phyloP scores from a whole-genome alignment of 2,888 invertebrate genomes.

The Boloria selene region DNA sequence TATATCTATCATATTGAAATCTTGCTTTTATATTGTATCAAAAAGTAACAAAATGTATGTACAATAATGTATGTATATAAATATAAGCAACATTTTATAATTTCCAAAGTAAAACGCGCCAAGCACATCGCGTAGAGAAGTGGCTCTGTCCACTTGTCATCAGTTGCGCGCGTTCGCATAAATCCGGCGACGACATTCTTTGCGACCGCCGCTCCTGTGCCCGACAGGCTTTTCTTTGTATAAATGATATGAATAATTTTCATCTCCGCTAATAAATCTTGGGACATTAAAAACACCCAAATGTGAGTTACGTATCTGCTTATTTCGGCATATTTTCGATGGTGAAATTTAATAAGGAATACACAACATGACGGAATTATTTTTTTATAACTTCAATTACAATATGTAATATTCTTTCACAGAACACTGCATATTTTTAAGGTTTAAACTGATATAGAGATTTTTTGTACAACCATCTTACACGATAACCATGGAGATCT shows the following conservation, averaged over 20 bases:
- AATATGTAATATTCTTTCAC: neutral
- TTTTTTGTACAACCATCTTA: too few relatives aligned
- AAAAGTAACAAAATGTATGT: neutral
- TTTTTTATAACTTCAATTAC: neutral
- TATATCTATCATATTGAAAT: too few relatives aligned
- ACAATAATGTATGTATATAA: neutral
- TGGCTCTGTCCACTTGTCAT: conserved; percentile 63
- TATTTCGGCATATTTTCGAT: conserved; percentile 2
- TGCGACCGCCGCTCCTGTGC: conserved; percentile 61
- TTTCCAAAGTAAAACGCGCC: conserved; percentile 50
- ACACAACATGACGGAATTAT: conserved; percentile 1
- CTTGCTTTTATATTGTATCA: too few relatives aligned
- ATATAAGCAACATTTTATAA: neutral
- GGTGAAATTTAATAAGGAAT: conserved; percentile 12
- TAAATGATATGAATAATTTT: conserved; percentile 31
- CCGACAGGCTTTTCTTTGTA: conserved; percentile 44
- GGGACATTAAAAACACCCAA: conserved; percentile 21
- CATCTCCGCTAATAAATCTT: conserved; percentile 24
- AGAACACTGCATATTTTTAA: too few relatives aligned
- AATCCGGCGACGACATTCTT: conserved; percentile 71
- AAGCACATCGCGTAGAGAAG: conserved; percentile 62
- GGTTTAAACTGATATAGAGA: too few relatives aligned
- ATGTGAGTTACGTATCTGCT: conserved; percentile 1
- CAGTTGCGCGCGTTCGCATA: conserved; percentile 62
- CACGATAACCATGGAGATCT: too few relatives aligned